Evolutionary conservation across 2,797 vertebrate genomes (phyloP), one percentile per base, ranked within the genome.

Genomic region (Xenops minutus): DNA sequence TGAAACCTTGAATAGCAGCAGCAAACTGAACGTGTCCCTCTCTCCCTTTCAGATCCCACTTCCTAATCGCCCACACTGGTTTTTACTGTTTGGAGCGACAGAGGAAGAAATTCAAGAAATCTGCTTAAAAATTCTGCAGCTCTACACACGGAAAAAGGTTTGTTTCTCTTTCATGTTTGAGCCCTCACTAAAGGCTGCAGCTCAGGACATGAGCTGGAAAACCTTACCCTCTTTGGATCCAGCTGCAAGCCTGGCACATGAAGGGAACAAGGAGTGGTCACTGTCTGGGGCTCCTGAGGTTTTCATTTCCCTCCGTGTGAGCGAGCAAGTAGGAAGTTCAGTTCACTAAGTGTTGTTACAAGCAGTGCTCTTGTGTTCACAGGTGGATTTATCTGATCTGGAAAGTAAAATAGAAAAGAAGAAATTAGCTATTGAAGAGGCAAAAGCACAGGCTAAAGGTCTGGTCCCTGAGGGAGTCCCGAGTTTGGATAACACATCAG

Each of bases 331-430:
- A 61, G 63, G 30, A 78, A 29, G 34, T 32, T 16, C 7, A 14
- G 49, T 26, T 58, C 18, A 13, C 8, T 7, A 4, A 27, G 17
- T 21, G 66, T 24, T 82, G 13, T 87, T 30, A 14, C 36, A 66
- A 76, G 36, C 2, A 2, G 7, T 63, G 56, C 54, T 83, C 39
- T 79, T 91, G 30, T 91, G 10, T 89, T 87, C 66, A 6, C 63
- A 98, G 98, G 97, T 98, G 27, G 98, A 98, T 29, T 67, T 98
- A 62, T 94, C 97, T 36, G 84, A 97, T 17, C 94, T 99, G 94
- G 99, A 99, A 96, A 98, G 98, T 91, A 99, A 99, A 93, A 98
- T 99, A 72, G 99, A 99, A 54, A 99, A 99, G 92, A 98, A 99
- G 80, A 99, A 99, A 76, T 85, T 99, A 14, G 98, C 98, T 67